phyloP scores from a whole-genome alignment of 2,888 invertebrate species.

The Amiota communis region DNA sequence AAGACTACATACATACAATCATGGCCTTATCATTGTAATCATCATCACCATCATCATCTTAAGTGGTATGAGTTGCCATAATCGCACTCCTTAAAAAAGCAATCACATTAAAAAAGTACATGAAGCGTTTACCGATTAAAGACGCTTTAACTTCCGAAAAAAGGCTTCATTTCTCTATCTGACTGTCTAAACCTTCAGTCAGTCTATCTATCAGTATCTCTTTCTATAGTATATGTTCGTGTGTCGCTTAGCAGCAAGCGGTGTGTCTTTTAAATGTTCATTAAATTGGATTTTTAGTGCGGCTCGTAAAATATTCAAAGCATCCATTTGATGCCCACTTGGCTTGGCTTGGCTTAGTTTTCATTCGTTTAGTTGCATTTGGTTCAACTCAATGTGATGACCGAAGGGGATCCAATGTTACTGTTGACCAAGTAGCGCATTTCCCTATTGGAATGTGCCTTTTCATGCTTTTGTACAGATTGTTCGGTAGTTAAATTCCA shows the following conservation, averaged over 20 bases:
- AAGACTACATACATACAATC: too few relatives aligned
- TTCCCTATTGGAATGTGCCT: background rate
- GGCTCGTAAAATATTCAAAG: conserved; percentile 68
- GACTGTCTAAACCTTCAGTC: background rate
- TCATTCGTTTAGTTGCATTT: too few relatives aligned
- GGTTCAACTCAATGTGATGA: too few relatives aligned
- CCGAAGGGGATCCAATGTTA: background rate
- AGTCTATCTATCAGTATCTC: background rate
- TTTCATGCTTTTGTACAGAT: conserved; percentile 37
- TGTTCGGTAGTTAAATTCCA: conserved; percentile 55
- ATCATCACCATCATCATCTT: conserved; percentile 24
- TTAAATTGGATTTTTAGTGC: conserved; percentile 71
- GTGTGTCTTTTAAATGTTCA: conserved; percentile 70
- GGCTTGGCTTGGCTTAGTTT: too few relatives aligned
- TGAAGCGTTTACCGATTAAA: conserved; percentile 45
- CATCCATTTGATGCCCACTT: conserved; percentile 57
- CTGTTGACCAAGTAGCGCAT: conserved; percentile 9
- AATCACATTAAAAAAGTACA: conserved; percentile 70
- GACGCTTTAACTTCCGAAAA: conserved; percentile 55
- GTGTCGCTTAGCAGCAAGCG: background rate
- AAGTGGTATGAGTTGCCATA: background rate
- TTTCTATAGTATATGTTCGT: conserved; percentile 29
- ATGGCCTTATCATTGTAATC: conserved; percentile 47
- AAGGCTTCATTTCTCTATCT: conserved; percentile 51
- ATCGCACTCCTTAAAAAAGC: conserved; percentile 66